Percentiles rank a stretch among this genome's conserved stretches.
phyloP scores from a whole-genome alignment of 1,140 invertebrate species.

The Caerostris darwini region DNA sequence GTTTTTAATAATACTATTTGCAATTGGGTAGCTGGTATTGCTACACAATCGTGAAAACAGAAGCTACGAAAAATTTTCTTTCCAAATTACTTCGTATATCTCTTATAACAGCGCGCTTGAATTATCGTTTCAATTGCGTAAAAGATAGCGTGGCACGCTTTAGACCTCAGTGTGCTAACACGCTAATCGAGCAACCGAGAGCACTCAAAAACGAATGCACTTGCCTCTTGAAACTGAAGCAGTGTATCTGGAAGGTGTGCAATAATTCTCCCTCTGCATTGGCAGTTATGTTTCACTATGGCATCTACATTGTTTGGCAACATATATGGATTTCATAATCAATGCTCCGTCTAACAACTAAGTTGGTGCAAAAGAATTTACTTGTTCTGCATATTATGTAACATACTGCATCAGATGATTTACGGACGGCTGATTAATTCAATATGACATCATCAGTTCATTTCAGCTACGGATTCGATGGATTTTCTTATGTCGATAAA shows the following conservation, averaged over 20 bases:
- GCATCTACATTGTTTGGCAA: conserved; percentile 27
- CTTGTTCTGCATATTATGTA: neutral
- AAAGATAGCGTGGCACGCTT: neutral
- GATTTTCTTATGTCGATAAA: too few relatives aligned
- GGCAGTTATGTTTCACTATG: conserved; percentile 33
- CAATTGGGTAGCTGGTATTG: neutral
- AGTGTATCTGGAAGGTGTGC: neutral
- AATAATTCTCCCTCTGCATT: neutral
- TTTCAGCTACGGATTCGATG: neutral
- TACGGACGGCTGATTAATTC: neutral
- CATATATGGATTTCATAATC: neutral
- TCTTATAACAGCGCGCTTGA: neutral
- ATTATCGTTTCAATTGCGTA: neutral
- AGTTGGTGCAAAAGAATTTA: neutral
- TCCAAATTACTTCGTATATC: neutral
- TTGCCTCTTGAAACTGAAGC: conserved; percentile 9
- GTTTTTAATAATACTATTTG: too few relatives aligned
- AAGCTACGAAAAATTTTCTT: neutral
- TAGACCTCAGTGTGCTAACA: neutral
- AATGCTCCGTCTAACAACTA: neutral
- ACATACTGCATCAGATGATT: neutral
- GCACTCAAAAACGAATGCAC: neutral
- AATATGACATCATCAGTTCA: neutral
- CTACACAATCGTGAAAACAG: neutral
- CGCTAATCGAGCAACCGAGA: conserved; percentile 1